Evolutionary conservation across 1,140 invertebrate species (phyloP), one percentile per base, ranked within the genome.

Genomic region (Gryon sp.): DNA sequence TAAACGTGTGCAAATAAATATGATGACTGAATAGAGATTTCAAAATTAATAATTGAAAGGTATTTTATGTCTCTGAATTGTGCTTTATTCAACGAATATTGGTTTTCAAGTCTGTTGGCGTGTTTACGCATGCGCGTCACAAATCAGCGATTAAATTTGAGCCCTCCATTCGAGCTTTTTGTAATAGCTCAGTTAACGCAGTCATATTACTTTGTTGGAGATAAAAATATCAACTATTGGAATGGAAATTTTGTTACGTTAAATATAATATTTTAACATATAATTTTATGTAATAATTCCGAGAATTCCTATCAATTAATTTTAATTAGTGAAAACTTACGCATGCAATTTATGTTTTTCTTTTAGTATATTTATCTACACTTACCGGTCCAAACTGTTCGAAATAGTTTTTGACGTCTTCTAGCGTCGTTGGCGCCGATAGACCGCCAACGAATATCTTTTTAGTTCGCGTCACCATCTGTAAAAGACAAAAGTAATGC

Each of bases 391-490:
- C 98, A 90, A 98, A 99, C 90, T 99, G 97, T 91, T 98, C 96
- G 91, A 99, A 99, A 91, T 99, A 99, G 90, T 97, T 98, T 93
- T 99, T 99, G 87, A 99, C 97, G 90, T 99, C 98, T 90, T 99
- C 98, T 86, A 99, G 93, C 84, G 98, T 99, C 85, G 98, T 99
- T 83, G 97, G 97, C 83, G 98, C 97, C 83, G 98, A 99, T 83
- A 99, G 92, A 83, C 99, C 99, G 82, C 99, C 99, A 87, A 99
- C 98, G 91, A 99, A 99, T 92, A 99, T 99, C 92, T 99, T 99
- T 94, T 99, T 99, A 91, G 98, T 99, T 92, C 97, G 95, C 90
- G 98, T 99, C 89, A 99, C 97, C 97, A 99, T 98, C 98, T 99
- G 93, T 20, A 95, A 93, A 81, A 84, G 81, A 82, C 78, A 77